phyloP scores from a whole-genome alignment of 2,113 vertebrate genomes.

The Haplochromis vanheusdeni region DNA sequence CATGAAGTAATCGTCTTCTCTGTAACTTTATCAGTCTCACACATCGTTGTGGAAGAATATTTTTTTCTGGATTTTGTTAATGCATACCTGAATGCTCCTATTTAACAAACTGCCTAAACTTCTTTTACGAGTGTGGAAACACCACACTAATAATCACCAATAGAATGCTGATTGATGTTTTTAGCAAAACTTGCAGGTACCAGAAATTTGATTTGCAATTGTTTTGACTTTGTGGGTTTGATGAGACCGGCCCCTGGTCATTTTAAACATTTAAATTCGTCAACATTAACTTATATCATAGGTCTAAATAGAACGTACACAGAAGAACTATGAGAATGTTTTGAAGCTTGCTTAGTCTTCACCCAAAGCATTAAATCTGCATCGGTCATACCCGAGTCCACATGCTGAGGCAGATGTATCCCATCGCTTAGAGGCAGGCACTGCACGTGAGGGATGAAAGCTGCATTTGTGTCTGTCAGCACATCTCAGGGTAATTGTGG shows the following conservation, averaged over 20 bases:
- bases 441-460: conserved; percentile 13
- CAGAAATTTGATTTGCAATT: background rate
- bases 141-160: background rate
- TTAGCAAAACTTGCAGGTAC: background rate
- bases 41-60: background rate
- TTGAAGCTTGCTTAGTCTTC: background rate
- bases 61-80: background rate
- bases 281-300: background rate
- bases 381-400: background rate
- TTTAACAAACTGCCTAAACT: background rate
- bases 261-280: background rate
- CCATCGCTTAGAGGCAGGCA: background rate
- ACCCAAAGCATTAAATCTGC: background rate
- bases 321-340: background rate
- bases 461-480: conserved; percentile 31
- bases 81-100: background rate
- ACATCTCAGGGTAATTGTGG: conserved; percentile 5
- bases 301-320: background rate
- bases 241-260: background rate
- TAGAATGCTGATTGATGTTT: background rate
- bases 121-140: background rate
- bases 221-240: background rate
- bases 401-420: background rate
- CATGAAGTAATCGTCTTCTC: background rate
- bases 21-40: background rate